Evolutionary conservation across 1,140 invertebrate species (phyloP).

Genomic region (Phthorimaea operculella): DNA sequence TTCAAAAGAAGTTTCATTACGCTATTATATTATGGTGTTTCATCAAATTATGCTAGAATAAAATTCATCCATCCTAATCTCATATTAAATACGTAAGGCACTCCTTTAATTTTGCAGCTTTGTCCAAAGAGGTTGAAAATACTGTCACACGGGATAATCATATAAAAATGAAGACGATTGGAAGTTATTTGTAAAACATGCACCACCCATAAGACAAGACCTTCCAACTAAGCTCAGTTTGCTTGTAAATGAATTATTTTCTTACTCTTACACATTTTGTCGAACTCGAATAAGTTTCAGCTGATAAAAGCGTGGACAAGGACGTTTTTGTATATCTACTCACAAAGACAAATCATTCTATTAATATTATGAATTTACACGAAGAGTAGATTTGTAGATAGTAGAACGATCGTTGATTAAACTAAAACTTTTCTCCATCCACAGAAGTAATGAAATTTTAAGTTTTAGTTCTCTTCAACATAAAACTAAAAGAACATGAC

Average conservation of each 20-base stretch:
- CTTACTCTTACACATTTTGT: neutral
- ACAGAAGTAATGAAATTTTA: too few species aligned
- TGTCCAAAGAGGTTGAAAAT: conserved; percentile 56
- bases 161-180: conserved; percentile 57
- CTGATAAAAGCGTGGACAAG: neutral
- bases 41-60: conserved; percentile 65
- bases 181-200: conserved; percentile 41
- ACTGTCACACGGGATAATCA: conserved; percentile 38
- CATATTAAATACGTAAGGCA: conserved; percentile 67
- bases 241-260: neutral
- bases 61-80: conserved; percentile 62
- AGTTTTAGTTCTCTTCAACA: too few species aligned
- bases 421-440: too few species aligned
- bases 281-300: neutral
- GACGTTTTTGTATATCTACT: neutral
- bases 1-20: conserved; percentile 54
- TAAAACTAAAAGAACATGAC: too few species aligned
- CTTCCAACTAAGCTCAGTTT: neutral
- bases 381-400: too few species aligned
- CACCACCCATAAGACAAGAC: conserved; percentile 17
- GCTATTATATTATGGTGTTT: conserved; percentile 64
- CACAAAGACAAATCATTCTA: too few species aligned
- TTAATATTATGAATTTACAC: too few species aligned
- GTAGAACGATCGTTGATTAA: too few species aligned
- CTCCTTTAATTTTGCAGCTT: conserved; percentile 63